A percentile compares a stretch with the other conserved stretches of the same genome.
phyloP scores from a whole-genome alignment of 2,888 invertebrate species.

The Hyles lineata region DNA sequence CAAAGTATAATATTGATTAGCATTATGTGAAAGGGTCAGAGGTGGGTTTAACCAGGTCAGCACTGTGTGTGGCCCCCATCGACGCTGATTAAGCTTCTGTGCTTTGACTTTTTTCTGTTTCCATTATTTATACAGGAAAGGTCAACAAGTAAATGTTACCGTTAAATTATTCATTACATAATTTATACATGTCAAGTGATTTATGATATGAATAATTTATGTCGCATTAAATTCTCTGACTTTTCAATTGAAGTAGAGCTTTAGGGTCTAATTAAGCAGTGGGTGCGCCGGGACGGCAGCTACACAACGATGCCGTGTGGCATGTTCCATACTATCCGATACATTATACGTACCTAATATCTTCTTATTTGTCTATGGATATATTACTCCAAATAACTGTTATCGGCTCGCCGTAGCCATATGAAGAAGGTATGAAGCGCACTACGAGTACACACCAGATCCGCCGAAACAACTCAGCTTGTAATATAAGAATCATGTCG shows the following conservation, averaged over 20 bases:
- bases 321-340: too few relatives aligned
- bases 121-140: conserved; percentile 40
- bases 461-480: too few relatives aligned
- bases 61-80: conserved; percentile 31
- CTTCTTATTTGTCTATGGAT: too few relatives aligned
- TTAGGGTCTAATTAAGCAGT: background rate
- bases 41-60: conserved; percentile 21
- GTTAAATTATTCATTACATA: conserved; percentile 26
- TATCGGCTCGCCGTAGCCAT: too few relatives aligned
- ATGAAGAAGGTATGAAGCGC: too few relatives aligned
- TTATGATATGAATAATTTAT: conserved; percentile 11
- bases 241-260: background rate
- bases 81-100: conserved; percentile 57
- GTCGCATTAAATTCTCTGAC: background rate
- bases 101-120: conserved; percentile 42
- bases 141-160: conserved; percentile 32
- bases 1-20: conserved; percentile 33
- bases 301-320: too few relatives aligned
- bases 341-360: too few relatives aligned
- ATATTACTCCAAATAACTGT: too few relatives aligned
- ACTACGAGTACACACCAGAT: too few relatives aligned
- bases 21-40: conserved; percentile 29
- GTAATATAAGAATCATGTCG: too few relatives aligned
- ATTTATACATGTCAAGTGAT: conserved; percentile 15
- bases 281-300: too few relatives aligned